A percentile compares a stretch with the other conserved stretches of the same genome.
Evolutionary conservation across 1,140 invertebrate species (phyloP).

Genomic region (Neodiprion lecontei): DNA sequence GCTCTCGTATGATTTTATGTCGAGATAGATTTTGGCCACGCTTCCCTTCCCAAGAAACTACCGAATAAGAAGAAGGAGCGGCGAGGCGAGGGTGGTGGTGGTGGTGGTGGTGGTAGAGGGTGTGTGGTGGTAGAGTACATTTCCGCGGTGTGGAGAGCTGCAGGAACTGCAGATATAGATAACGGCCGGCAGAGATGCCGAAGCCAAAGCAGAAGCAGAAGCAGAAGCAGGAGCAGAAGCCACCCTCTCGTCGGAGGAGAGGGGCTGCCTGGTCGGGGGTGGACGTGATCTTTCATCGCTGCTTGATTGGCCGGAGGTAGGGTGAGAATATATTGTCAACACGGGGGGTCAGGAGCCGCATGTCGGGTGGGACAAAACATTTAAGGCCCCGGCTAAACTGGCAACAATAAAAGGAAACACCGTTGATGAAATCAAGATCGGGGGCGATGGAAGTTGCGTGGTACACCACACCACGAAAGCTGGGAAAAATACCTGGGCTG

Average conservation of each 20-base stretch:
- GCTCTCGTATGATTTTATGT: conserved; percentile 6
- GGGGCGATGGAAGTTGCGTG: conserved; percentile 19
- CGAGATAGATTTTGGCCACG: conserved; percentile 14
- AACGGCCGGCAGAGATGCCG: background rate
- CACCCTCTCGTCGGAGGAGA: conserved; percentile 28
- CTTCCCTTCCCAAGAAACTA: background rate
- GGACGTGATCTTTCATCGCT: conserved; percentile 61
- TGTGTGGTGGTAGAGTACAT: background rate
- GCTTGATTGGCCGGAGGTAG: conserved; percentile 52
- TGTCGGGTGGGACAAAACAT: conserved; percentile 50
- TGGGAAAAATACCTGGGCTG: background rate
- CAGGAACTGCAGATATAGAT: conserved; percentile 12
- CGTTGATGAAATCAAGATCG: conserved; percentile 60
- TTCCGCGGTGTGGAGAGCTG: background rate
- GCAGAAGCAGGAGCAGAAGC: background rate
- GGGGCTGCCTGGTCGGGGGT: conserved; percentile 38
- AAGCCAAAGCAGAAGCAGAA: background rate
- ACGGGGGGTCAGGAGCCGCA: background rate
- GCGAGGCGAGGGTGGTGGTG: background rate
- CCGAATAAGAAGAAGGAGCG: too few species aligned
- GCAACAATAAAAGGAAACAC: conserved; percentile 58
- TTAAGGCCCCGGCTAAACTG: conserved; percentile 48
- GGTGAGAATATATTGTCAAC: conserved; percentile 47
- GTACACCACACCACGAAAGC: background rate
- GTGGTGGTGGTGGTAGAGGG: background rate